Percentiles rank a stretch among this genome's conserved stretches.
Conservation (phyloP, 1,140 invertebrate genomes). For the Bactericera cockerelli region DNA sequence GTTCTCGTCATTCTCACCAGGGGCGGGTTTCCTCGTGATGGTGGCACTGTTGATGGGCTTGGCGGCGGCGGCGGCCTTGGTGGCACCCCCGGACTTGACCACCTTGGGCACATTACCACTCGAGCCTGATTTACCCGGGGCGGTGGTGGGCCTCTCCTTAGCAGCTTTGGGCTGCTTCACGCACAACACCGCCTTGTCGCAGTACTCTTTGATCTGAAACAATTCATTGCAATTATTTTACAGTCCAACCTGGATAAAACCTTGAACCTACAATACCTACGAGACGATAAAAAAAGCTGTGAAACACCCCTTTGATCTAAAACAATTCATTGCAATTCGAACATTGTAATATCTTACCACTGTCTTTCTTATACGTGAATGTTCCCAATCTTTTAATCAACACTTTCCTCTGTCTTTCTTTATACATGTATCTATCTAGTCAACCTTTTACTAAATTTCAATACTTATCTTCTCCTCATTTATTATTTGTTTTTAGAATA, state of each 20-base stretch:
- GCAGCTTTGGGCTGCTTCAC: conserved; percentile 39
- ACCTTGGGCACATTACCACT: conserved; percentile 35
- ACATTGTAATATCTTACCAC: too few relatives aligned
- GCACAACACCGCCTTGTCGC: conserved; percentile 76
- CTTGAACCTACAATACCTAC: too few relatives aligned
- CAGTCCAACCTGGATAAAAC: background rate
- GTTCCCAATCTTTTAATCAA: too few relatives aligned
- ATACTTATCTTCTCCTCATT: too few relatives aligned
- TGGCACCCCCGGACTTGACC: conserved; percentile 31
- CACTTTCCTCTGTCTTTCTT: too few relatives aligned
- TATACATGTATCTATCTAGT: too few relatives aligned
- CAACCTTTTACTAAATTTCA: too few relatives aligned
- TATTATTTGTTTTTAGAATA: too few relatives aligned
- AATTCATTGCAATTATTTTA: conserved; percentile 1
- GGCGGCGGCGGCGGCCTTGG: conserved; percentile 22
- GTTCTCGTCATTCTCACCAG: conserved; percentile 11
- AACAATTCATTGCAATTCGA: too few relatives aligned
- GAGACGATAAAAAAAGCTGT: too few relatives aligned
- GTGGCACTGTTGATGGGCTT: conserved; percentile 16
- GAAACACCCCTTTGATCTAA: too few relatives aligned
- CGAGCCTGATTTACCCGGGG: conserved; percentile 23
- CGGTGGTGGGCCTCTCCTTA: conserved; percentile 37
- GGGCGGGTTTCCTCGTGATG: conserved; percentile 18
- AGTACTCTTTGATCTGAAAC: conserved; percentile 72
- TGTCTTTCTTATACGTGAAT: too few relatives aligned